Conservation (phyloP, 2,888 invertebrate species). For the Ornithoptera priamus region DNA sequence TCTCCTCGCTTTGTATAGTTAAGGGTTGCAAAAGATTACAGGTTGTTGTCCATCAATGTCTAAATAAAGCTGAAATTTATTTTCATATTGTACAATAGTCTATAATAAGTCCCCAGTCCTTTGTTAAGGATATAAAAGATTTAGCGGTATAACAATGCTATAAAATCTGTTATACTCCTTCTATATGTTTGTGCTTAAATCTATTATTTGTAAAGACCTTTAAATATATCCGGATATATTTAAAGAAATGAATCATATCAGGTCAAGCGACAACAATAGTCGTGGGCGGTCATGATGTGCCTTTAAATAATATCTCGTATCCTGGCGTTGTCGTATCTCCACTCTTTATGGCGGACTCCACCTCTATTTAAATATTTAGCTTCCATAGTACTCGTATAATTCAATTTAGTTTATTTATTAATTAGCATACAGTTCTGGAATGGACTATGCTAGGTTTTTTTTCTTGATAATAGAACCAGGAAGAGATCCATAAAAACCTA, state of each 20-base stretch:
- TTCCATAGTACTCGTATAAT: neutral
- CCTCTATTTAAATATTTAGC: neutral
- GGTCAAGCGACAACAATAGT: slow-evolving; percentile 20
- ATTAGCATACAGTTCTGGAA: no score
- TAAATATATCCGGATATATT: neutral
- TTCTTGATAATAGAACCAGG: no score
- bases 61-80: no score
- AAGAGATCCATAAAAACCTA: no score
- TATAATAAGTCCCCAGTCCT: neutral
- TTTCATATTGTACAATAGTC: neutral
- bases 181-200: neutral
- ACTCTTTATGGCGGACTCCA: neutral
- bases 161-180: slow-evolving; percentile 3
- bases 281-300: slow-evolving; percentile 2
- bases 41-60: no score
- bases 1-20: neutral
- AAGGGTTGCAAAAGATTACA: neutral
- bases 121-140: neutral
- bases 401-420: neutral
- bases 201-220: neutral
- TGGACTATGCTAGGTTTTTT: no score
- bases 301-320: slow-evolving; percentile 16
- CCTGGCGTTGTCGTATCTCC: neutral
- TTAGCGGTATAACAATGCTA: neutral
- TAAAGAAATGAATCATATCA: slow-evolving; percentile 17